Conservation (phyloP, 2,113 vertebrate species). For the Ascaphus truei region DNA sequence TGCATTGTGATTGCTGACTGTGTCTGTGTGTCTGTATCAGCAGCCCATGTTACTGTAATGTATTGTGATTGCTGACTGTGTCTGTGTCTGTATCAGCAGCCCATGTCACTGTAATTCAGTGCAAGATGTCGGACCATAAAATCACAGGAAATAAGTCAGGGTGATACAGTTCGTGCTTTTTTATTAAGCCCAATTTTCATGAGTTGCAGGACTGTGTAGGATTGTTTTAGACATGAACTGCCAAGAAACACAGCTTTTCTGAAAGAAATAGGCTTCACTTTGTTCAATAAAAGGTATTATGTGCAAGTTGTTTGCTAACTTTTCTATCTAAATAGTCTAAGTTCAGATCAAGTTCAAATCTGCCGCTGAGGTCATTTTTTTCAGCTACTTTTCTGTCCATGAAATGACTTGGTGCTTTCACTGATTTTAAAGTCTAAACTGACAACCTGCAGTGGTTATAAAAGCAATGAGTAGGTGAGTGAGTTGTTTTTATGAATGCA, state of each 20-base stretch:
- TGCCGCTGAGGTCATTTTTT: constrained; percentile 15
- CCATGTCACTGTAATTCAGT: too few relatives aligned
- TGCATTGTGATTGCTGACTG: too few relatives aligned
- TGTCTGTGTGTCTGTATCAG: too few relatives aligned
- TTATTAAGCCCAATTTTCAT: constrained; percentile 7
- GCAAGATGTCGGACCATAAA: neutral
- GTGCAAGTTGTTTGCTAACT: constrained; percentile 14
- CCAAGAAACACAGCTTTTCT: neutral
- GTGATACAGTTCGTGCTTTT: neutral
- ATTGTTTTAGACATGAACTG: constrained; percentile 2
- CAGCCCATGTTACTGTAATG: too few relatives aligned
- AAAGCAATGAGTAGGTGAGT: too few relatives aligned
- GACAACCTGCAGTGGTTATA: too few relatives aligned
- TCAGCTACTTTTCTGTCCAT: neutral
- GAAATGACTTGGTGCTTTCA: neutral
- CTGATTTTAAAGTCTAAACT: neutral
- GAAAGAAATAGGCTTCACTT: constrained; percentile 5
- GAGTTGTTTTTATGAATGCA: too few relatives aligned
- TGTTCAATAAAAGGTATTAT: constrained; percentile 23
- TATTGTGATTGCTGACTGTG: too few relatives aligned
- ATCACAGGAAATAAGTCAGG: neutral
- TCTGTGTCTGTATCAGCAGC: too few relatives aligned
- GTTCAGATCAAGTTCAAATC: constrained; percentile 21
- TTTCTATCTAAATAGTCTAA: constrained; percentile 17
- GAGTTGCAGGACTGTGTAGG: neutral